Evolutionary conservation across 2,888 invertebrate species (phyloP).

Genomic region (Cephus rjabovi): DNA sequence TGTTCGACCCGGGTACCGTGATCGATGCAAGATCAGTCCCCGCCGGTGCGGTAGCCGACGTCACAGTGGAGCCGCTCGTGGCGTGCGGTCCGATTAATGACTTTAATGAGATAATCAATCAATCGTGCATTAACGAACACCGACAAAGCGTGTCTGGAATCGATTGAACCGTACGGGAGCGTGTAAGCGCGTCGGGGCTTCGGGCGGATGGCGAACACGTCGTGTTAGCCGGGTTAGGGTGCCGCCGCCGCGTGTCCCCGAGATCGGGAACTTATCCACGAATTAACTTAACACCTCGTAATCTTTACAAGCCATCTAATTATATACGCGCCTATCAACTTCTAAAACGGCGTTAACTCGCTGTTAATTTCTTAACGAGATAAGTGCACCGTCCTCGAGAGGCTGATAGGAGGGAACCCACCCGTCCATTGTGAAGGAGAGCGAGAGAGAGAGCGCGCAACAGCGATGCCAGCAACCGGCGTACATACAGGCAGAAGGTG

Average conservation of each 20-base stretch:
- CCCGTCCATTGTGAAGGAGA: background rate
- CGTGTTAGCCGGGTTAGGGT: background rate
- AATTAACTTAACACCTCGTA: slow-evolving; percentile 18
- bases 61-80: slow-evolving; percentile 17
- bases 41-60: slow-evolving; percentile 8
- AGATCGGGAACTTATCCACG: background rate
- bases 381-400: slow-evolving; percentile 21
- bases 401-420: background rate
- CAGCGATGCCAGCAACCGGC: background rate
- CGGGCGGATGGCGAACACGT: slow-evolving; percentile 27
- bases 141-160: slow-evolving; percentile 12
- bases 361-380: slow-evolving; percentile 51
- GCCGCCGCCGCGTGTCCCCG: background rate
- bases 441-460: background rate
- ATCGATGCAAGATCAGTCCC: slow-evolving; percentile 17
- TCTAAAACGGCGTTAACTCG: slow-evolving; percentile 40
- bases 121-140: slow-evolving; percentile 30
- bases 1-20: background rate
- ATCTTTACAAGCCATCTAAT: slow-evolving; percentile 48
- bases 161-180: background rate
- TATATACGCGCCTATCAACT: slow-evolving; percentile 26
- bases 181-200: background rate
- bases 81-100: slow-evolving; percentile 28
- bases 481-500: background rate
- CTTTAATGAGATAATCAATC: slow-evolving; percentile 40